Evolutionary conservation across 1,140 invertebrate genomes (phyloP).

Genomic region (Camponotus pennsylvanicus): DNA sequence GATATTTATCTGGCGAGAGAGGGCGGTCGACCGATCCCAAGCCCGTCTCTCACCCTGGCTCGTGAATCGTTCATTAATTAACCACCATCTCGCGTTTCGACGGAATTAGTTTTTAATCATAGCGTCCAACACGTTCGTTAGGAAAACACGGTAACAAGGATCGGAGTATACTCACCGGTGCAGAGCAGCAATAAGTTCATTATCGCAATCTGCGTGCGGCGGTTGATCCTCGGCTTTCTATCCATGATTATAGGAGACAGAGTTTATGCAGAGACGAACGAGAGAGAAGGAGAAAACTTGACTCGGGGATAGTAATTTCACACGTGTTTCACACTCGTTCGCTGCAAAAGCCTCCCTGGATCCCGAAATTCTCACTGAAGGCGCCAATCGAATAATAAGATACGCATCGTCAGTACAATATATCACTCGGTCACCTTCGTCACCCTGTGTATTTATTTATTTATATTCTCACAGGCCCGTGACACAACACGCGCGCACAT

Average conservation of each 20-base stretch:
- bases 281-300: conserved; percentile 17
- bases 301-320: conserved; percentile 31
- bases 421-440: background rate
- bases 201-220: conserved; percentile 49
- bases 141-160: background rate
- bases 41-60: no score
- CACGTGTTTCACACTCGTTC: conserved; percentile 2
- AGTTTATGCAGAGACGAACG: background rate
- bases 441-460: conserved; percentile 4
- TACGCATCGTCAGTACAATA: conserved; percentile 7
- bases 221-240: conserved; percentile 44
- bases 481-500: conserved; percentile 44
- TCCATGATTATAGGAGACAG: conserved; percentile 48
- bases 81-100: conserved; percentile 24
- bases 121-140: conserved; percentile 33
- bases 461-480: conserved; percentile 10
- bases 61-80: conserved; percentile 60
- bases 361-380: background rate
- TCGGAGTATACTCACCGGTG: conserved; percentile 39
- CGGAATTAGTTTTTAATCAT: conserved; percentile 55
- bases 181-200: conserved; percentile 61
- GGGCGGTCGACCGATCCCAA: background rate
- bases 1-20: conserved; percentile 31
- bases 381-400: conserved; percentile 12
- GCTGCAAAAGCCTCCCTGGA: background rate